Evolutionary conservation across 2,113 vertebrate genomes (phyloP).

Genomic region (Noturus placidus): DNA sequence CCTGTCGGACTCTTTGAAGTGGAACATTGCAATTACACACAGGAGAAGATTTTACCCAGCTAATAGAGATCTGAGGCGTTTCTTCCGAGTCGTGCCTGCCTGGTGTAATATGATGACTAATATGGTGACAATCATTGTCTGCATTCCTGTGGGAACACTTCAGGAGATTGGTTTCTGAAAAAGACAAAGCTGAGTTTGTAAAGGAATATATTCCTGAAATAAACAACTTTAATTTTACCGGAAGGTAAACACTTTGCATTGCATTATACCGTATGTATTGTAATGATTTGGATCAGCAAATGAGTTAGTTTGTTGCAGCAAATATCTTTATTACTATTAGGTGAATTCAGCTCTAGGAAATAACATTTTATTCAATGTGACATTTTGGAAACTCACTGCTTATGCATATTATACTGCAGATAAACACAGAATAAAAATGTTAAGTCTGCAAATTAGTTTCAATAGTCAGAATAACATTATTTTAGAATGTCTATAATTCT

Average conservation of each 20-base stretch:
- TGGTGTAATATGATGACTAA: slow-evolving; percentile 50
- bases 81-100: slow-evolving; percentile 44
- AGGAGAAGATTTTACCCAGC: slow-evolving; percentile 54
- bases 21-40: slow-evolving; percentile 64
- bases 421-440: neutral
- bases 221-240: slow-evolving; percentile 33
- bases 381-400: neutral
- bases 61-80: slow-evolving; percentile 53
- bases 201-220: slow-evolving; percentile 21
- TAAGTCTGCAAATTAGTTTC: slow-evolving; percentile 7
- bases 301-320: neutral
- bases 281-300: slow-evolving; percentile 13
- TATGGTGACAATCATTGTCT: slow-evolving; percentile 46
- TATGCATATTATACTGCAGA: slow-evolving; percentile 1
- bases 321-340: slow-evolving; percentile 18
- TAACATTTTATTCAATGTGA: neutral
- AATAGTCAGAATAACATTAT: neutral
- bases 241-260: slow-evolving; percentile 28
- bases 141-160: slow-evolving; percentile 45
- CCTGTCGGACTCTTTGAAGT: slow-evolving; percentile 57
- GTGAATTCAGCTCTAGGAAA: neutral
- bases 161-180: slow-evolving; percentile 47
- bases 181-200: slow-evolving; percentile 29
- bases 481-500: neutral
- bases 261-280: neutral